Evolutionary conservation across 1,140 invertebrate genomes (phyloP), one percentile per base, ranked within the genome.

Genomic region (Ephestia elutella): DNA sequence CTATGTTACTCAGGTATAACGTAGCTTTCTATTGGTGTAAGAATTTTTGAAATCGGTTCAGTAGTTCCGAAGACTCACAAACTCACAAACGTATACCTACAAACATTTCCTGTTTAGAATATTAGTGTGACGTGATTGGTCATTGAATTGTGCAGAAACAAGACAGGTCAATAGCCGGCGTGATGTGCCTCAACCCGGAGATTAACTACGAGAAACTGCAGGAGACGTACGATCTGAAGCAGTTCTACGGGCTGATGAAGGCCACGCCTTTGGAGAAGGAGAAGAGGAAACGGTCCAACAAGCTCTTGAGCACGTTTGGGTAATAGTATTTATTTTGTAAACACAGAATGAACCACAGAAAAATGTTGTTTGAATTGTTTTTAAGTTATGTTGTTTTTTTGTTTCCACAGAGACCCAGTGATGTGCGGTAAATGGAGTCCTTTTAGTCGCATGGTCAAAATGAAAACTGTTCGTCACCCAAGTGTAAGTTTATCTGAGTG

Each of bases 191-290:
- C 5, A 93, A 91, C 62, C 78, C 82, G 5, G 87, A 90, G 21
- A 83, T 94, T 7, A 91, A 94, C 70, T 87, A 91, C 53, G 83
- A 91, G n/a, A 65, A 90, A n/a, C 78, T 95, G 1, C 90, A 76
- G 80, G 87, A 73, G 82, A 90, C 71, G 75, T 92, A 82, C 44
- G 90, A 91, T 68, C 71, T 84, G 15, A 64, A 59, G 19, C 71
- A 89, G 0, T 79, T 74, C 32, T 90, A 81, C 32, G 81, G 82
- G 2, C 66, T 87, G 4, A 66, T 28, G 60, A 78, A 75, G 56
- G 61, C 75, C 7, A 75, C 80, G 11, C 57, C 72, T 4, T 35
- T 78, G 4, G 78, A 87, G 54, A 82, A 75, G 58, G 84, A 87
- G 60, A 56, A 72, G 19, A 59, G 57, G 10, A 80, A 76, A 53